Evolutionary conservation across 1,140 invertebrate genomes (phyloP), one percentile per base, ranked within the genome.

Genomic region (Gonioctena quinquepunctata): DNA sequence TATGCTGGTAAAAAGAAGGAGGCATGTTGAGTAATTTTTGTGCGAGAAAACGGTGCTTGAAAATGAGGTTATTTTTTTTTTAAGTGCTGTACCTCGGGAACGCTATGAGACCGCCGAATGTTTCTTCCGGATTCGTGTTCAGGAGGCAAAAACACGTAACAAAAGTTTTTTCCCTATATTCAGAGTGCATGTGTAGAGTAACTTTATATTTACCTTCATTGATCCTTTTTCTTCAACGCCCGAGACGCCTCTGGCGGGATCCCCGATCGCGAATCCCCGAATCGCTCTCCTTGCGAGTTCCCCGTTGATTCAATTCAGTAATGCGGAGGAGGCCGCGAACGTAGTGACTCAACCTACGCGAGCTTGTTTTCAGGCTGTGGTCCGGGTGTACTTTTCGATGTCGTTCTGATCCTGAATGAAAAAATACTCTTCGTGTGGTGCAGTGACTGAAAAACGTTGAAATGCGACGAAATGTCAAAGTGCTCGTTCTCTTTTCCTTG

Each of bases 391-490:
- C 21, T 54, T 59, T 28, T 23, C 8, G 25, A 25, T 22, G 21
- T 28, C 16, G 4, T n/a, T 2, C 16, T 11, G 23, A n/a, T 26
- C 16, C 16, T 59, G 21, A 59, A 66, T 66, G 50, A 54, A 54
- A 62, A 48, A 5, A 27, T 49, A 22, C 18, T n/a, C n/a, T 57
- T 28, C n/a, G 13, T 52, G 33, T 18, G 18, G 25, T 56, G 64
- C n/a, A 18, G 50, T 22, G 23, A 57, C 26, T 66, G 50, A 67
- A 69, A 54, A 69, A 27, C 33, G 49, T 27, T 22, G 67, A 64
- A 59, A 85, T 86, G 85, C 81, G 84, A 69, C 77, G 84, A 61
- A 86, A 86, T 77, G 80, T 85, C 26, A 86, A 86, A 78, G 75
- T 85, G 48, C 72, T 86, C 68, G 73, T 86, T 66, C 73, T 85